Evolutionary conservation across 2,888 invertebrate genomes (phyloP), one percentile per base, ranked within the genome.

Genomic region (Hyposoter dolosus): DNA sequence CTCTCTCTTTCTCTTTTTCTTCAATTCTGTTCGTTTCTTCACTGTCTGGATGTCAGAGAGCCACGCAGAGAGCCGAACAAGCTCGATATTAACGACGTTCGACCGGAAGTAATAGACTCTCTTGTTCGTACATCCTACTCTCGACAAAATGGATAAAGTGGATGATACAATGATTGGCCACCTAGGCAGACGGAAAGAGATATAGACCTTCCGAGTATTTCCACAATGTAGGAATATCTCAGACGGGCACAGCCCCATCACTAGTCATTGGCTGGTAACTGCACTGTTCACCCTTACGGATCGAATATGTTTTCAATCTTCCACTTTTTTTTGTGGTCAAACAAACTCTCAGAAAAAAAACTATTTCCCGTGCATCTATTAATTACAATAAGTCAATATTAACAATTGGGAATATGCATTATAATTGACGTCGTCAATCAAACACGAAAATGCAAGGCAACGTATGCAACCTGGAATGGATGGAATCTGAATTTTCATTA

Each of bases 381-480:
- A 60, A 3, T 9, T 60, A 12, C 28, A 1, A n/a, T n/a, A n/a
- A 5, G 3, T 60, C 1, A 28, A 15, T 60, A 28, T 28, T 28
- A 10, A 60, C 15, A 1, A 60, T 15, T 15, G 23, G 9, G 15
- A 60, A 60, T 28, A 28, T 15, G 15, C 28, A 1, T 15, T 28
- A 5, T 28, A 28, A 12, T 28, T 23, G 2, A 23, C 15, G 3
- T 60, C 15, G 12, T 28, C 60, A 15, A 15, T 60, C 60, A 15
- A 12, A 47, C 17, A 17, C 47, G 15, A 47, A 5, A 47, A 17
- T 17, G 78, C 68, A 40, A 40, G 0, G n/a, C 32, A 40, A 43
- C 87, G 87, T 87, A 90, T 88, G 87, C 87, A 89, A 85, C 86
- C n/a, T n/a, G n/a, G n/a, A n/a, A n/a, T n/a, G n/a, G 87, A 83